Conservation (phyloP, 2,797 vertebrate species). For the Champsocephalus gunnari region DNA sequence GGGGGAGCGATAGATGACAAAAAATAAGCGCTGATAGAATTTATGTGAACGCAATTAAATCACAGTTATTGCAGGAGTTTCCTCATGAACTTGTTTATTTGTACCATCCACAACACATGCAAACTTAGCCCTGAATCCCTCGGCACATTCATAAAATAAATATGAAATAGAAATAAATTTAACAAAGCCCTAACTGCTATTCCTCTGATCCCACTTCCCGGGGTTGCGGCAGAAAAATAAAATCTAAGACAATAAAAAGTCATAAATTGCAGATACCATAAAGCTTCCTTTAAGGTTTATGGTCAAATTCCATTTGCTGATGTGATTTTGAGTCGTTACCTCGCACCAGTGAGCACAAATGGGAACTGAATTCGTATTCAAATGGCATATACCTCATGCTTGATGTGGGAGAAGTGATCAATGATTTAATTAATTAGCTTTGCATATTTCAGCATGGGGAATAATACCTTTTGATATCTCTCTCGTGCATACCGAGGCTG, state of each 20-base stretch:
- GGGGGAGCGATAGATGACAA: constrained; percentile 57
- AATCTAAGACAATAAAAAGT: constrained; percentile 78
- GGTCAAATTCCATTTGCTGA: constrained; percentile 62
- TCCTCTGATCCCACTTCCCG: constrained; percentile 66
- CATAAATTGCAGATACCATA: constrained; percentile 77
- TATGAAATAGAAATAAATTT: constrained; percentile 83
- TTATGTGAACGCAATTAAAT: constrained; percentile 82
- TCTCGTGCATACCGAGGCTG: neutral
- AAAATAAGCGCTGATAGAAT: constrained; percentile 75
- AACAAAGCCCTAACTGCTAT: constrained; percentile 78
- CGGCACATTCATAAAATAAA: constrained; percentile 69
- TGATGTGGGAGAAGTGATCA: constrained; percentile 73
- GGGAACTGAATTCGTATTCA: constrained; percentile 71
- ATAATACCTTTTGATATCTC: constrained; percentile 32
- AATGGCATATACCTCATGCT: constrained; percentile 63
- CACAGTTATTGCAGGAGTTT: constrained; percentile 82
- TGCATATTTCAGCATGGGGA: constrained; percentile 48
- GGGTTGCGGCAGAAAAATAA: constrained; percentile 67
- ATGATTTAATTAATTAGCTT: constrained; percentile 80
- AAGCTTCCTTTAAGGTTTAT: constrained; percentile 72
- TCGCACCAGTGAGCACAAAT: constrained; percentile 73
- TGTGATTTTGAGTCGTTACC: constrained; percentile 72
- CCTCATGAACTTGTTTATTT: constrained; percentile 82
- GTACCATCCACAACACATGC: constrained; percentile 72
- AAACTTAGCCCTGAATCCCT: constrained; percentile 69